Conservation (phyloP, 1,140 invertebrate species). For the Battus philenor region DNA sequence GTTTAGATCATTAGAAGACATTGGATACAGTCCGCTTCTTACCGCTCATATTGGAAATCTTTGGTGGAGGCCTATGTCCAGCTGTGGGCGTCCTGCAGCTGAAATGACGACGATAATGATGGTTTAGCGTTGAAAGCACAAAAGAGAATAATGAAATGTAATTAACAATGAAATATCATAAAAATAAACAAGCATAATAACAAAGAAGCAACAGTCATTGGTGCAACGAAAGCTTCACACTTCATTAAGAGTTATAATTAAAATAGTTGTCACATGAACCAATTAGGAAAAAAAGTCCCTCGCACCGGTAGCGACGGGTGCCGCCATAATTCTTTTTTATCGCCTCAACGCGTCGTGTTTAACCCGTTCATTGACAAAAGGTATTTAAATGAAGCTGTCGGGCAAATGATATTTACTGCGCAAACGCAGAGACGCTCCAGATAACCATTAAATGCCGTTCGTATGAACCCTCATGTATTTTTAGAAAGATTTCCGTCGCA, state of each 20-base stretch:
- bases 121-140: too few species aligned
- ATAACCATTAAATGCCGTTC: slow-evolving; percentile 48
- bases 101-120: too few species aligned
- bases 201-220: too few species aligned
- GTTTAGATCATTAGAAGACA: too few species aligned
- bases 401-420: slow-evolving; percentile 66
- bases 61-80: too few species aligned
- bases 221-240: slow-evolving; percentile 15
- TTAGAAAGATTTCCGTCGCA: slow-evolving; percentile 20
- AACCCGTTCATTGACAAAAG: slow-evolving; percentile 76
- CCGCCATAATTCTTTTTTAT: slow-evolving; percentile 72
- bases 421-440: slow-evolving; percentile 39
- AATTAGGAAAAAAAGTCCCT: slow-evolving; percentile 56
- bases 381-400: slow-evolving; percentile 75
- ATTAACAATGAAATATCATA: too few species aligned
- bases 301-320: slow-evolving; percentile 40
- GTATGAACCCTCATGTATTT: slow-evolving; percentile 27
- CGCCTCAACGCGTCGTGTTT: slow-evolving; percentile 50
- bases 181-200: too few species aligned
- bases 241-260: slow-evolving; percentile 50
- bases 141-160: too few species aligned
- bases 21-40: too few species aligned
- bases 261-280: slow-evolving; percentile 62
- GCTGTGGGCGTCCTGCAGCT: too few species aligned
- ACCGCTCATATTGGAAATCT: too few species aligned